Percentiles rank a stretch among this genome's conserved stretches.
phyloP scores from a whole-genome alignment of 2,797 vertebrate species.

The Diceros bicornis region DNA sequence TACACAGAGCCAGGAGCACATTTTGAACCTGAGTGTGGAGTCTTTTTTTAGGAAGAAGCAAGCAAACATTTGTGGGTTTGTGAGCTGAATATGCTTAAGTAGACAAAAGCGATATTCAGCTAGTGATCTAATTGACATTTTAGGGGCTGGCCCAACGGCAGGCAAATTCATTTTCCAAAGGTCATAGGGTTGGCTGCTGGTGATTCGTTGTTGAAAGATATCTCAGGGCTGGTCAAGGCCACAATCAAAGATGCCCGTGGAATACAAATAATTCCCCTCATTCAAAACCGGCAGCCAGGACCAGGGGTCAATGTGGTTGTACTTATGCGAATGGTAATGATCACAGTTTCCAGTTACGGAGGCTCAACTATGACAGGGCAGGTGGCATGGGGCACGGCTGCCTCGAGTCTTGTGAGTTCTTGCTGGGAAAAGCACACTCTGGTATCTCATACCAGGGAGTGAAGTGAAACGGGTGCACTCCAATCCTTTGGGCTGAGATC shows the following conservation, averaged over 20 bases:
- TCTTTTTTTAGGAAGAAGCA: conserved; percentile 35
- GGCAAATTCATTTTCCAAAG: conserved; percentile 89
- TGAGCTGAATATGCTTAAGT: conserved; percentile 74
- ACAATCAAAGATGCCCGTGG: conserved; percentile 71
- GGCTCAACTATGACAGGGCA: conserved; percentile 27
- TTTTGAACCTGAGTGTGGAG: conserved; percentile 52
- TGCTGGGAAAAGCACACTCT: neutral
- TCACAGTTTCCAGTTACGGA: conserved; percentile 53
- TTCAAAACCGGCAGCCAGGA: conserved; percentile 57
- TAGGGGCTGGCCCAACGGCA: conserved; percentile 71
- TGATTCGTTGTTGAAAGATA: conserved; percentile 88
- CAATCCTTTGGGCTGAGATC: neutral
- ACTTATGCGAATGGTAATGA: conserved; percentile 65
- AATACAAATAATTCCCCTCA: conserved; percentile 86
- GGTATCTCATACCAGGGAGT: neutral
- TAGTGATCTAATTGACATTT: conserved; percentile 87
- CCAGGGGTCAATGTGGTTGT: conserved; percentile 39
- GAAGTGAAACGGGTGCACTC: neutral
- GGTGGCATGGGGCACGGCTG: neutral
- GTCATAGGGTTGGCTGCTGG: conserved; percentile 85
- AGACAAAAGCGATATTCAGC: conserved; percentile 81
- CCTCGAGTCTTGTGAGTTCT: neutral
- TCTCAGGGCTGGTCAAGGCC: conserved; percentile 82
- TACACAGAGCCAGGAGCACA: neutral
- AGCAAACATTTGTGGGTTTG: conserved; percentile 54